These are phyloP conservation scores for Pristionchus maxplancki DNA, from an alignment of 2,888 invertebrate genomes.

Conservation along the genomic window DNA sequence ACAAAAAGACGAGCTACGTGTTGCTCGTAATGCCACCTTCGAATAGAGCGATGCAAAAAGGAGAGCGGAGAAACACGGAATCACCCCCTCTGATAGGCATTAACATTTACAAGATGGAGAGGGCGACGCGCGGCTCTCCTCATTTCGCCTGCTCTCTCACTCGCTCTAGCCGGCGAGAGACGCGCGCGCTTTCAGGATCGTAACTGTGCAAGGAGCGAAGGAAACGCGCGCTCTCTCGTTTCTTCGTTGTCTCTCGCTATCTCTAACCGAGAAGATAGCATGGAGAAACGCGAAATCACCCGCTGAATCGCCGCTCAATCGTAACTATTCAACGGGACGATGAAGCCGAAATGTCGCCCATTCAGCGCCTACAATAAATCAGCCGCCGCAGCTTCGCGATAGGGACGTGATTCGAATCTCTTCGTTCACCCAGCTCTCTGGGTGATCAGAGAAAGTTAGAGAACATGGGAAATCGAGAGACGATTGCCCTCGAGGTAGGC, in stretches of 20 bases:
- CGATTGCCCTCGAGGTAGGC: background rate
- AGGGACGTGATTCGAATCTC: background rate
- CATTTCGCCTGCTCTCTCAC: background rate
- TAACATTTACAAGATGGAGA: background rate
- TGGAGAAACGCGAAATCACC: no score
- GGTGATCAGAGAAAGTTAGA: background rate
- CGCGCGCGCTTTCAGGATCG: no score
- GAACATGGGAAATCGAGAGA: background rate
- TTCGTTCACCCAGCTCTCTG: background rate
- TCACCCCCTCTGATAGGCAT: background rate
- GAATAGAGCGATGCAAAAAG: background rate
- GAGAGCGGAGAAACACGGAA: background rate
- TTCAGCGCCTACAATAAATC: slow-evolving; percentile 3
- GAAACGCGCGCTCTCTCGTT: background rate
- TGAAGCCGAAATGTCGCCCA: background rate
- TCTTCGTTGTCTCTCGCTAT: background rate
- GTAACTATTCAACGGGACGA: background rate
- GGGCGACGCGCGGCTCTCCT: background rate
- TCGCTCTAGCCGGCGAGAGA: background rate
- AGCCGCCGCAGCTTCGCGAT: background rate
- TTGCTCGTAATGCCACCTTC: background rate
- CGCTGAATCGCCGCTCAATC: background rate
- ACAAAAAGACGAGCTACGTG: background rate
- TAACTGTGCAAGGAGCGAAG: background rate
- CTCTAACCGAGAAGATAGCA: background rate